Evolutionary conservation across 2,113 vertebrate species (phyloP), one percentile per base, ranked within the genome.

Genomic region (Euleptes europaea): DNA sequence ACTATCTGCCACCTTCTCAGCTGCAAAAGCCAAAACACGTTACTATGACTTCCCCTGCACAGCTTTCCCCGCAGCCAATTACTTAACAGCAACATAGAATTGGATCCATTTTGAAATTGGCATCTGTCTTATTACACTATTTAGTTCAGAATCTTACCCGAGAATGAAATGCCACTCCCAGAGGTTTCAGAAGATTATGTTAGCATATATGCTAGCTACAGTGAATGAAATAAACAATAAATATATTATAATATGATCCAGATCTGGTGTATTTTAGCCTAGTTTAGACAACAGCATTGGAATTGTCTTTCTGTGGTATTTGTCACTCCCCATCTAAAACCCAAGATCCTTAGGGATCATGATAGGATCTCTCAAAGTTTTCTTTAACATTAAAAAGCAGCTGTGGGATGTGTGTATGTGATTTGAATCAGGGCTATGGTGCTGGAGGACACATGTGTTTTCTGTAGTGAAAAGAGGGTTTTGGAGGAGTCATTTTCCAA

Each of bases 161-260:
- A 91, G 82, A 79, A 84, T 81, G 81, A 91, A 94, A 89, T 94
- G 88, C 80, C 85, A 84, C 92, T 91, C 84, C 86, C 88, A 91
- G 84, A 91, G 81, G 71, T 75, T 92, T 93, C 33, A 11, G 84
- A 88, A 77, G 90, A 93, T 73, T 71, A 84, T 91, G 91, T 92
- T 82, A 93, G 89, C 83, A 92, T n/a, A n/a, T n/a, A n/a, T n/a
- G 89, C 90, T 92, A 89, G 0, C 54, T 83, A 10, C 83, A 83
- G 73, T 88, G 72, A 82, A 87, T 89, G 86, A 80, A 93, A 86
- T 78, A 67, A 73, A 60, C 84, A 88, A 90, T 84, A 88, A 89
- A 89, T 88, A 78, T 80, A 89, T 54, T 5, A 42, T 90, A 91
- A 63, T 88, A 89, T 93, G 23, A 83, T 74, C 74, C 83, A 38